Percentiles rank a stretch among this genome's conserved stretches.
phyloP scores from a whole-genome alignment of 1,140 invertebrate genomes.

The Aphis craccivora region DNA sequence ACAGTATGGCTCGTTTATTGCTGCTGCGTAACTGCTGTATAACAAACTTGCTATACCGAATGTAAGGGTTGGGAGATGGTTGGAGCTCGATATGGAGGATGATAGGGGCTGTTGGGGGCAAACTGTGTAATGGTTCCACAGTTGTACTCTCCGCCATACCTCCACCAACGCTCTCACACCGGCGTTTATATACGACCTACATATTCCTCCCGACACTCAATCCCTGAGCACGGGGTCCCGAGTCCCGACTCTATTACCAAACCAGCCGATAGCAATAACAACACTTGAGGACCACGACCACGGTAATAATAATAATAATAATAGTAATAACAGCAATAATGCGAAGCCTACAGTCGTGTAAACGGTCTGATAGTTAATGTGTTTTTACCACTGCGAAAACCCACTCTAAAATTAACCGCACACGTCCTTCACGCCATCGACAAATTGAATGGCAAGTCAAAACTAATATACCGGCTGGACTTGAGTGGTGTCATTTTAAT shows the following conservation, averaged over 20 bases:
- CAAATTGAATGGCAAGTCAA: neutral
- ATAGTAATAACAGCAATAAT: slow-evolving; percentile 24
- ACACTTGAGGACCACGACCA: neutral
- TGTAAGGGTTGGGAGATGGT: neutral
- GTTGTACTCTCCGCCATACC: neutral
- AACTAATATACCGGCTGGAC: neutral
- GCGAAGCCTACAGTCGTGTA: slow-evolving; percentile 4
- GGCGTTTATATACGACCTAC: neutral
- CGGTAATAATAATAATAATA: slow-evolving; percentile 42
- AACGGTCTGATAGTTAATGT: slow-evolving; percentile 27
- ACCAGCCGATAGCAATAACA: neutral
- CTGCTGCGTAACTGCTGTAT: neutral
- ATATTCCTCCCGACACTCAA: neutral
- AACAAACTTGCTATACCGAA: neutral
- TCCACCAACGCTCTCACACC: neutral
- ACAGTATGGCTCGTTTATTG: slow-evolving; percentile 29
- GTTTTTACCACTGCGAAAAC: neutral
- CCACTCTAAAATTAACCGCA: slow-evolving; percentile 3
- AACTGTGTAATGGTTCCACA: slow-evolving; percentile 35
- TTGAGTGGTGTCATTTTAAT: neutral
- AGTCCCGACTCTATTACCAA: slow-evolving; percentile 36
- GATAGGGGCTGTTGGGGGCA: neutral
- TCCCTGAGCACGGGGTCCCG: neutral
- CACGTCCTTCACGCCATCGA: neutral
- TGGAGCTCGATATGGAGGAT: neutral